Evolutionary conservation across 2,888 invertebrate genomes (phyloP).

Genomic region (Phortica okadai): DNA sequence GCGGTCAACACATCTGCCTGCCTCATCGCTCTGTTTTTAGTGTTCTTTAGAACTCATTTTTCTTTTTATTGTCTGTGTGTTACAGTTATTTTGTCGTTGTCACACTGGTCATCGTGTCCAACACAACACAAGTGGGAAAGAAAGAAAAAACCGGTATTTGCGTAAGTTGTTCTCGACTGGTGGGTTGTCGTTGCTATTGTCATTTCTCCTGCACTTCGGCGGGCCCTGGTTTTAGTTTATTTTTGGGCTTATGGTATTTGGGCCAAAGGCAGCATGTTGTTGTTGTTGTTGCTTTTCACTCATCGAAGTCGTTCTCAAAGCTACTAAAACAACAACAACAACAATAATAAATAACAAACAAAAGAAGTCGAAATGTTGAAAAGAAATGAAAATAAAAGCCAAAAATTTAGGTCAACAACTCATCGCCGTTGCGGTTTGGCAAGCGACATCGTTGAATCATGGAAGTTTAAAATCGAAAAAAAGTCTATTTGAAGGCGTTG

Average conservation of each 20-base stretch:
- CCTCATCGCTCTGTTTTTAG: neutral
- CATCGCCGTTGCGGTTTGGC: neutral
- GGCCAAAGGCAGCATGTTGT: conserved; percentile 25
- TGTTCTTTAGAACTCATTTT: conserved; percentile 5
- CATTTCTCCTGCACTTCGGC: neutral
- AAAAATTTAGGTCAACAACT: conserved; percentile 43
- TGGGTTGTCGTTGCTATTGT: neutral
- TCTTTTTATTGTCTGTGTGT: conserved; percentile 14
- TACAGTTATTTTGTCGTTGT: conserved; percentile 29
- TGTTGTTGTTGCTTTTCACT: conserved; percentile 15
- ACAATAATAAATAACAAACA: neutral
- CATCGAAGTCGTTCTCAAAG: neutral
- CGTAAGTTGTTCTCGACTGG: neutral
- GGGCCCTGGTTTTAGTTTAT: neutral
- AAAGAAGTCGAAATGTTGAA: conserved; percentile 8
- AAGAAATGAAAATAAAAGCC: conserved; percentile 37
- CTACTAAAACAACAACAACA: neutral
- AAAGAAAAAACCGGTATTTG: conserved; percentile 16
- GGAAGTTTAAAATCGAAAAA: no score
- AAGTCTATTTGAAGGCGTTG: conserved; percentile 3
- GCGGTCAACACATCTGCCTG: neutral
- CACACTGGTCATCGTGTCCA: conserved; percentile 4
- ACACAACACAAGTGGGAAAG: neutral
- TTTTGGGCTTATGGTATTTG: conserved; percentile 19
- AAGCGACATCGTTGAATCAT: no score